Evolutionary conservation across 2,888 invertebrate species (phyloP), one percentile per base, ranked within the genome.

Genomic region (Drosophila phalerata): DNA sequence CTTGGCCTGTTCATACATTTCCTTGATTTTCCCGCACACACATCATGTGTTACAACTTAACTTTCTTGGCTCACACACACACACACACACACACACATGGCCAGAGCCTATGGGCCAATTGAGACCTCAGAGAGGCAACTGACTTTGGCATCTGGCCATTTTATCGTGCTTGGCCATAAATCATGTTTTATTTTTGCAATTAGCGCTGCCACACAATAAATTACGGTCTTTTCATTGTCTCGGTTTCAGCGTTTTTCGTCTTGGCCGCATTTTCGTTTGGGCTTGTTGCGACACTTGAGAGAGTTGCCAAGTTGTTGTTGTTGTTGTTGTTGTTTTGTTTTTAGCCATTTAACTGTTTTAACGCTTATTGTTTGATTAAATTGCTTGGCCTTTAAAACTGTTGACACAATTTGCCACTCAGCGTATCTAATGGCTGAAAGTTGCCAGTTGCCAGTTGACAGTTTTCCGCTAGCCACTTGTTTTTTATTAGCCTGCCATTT

Each of bases 111-210:
- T 61, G 32, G 52, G 64, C 67, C 53, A 45, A 68, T 42, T 40
- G 68, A 57, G 63, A 32, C 22, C 40, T 38, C 51, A 13, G 55
- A 13, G 55, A 28, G 75, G 62, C 75, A 74, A 60, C 66, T 37
- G 28, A 5, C 28, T 37, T 37, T 63, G 63, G 32, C 51, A 47
- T 58, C 47, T 30, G 30, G 58, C 55, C 75, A 68, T 61, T 71
- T 79, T 82, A 79, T 82, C 80, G 67, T 61, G 25, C 22, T 38
- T 38, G 37, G 71, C 79, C 81, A 89, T 85, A 88, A 85, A 85
- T 85, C 85, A 85, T 85, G 85, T 87, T 85, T 85, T 81, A 86
- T 87, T 85, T 85, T 89, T 79, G 80, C 80, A 83, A 83, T 83
- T 83, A 83, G 86, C 83, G 67, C 66, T 73, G 77, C 86, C 83